Percentiles rank a stretch among this genome's conserved stretches.
Evolutionary conservation across 2,888 invertebrate species (phyloP).

Genomic region (Charanyca ferruginea): DNA sequence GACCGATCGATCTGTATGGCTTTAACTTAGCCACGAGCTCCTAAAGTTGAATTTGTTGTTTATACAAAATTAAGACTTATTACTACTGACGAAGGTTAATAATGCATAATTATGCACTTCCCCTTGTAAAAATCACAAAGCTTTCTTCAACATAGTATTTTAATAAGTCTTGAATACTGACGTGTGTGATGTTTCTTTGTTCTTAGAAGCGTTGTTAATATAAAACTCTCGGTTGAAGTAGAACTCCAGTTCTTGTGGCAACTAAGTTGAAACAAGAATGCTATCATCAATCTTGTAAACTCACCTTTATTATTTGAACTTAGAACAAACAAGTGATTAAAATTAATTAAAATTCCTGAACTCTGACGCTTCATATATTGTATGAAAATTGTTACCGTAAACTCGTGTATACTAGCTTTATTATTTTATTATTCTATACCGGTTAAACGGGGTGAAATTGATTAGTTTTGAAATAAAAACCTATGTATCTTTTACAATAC

Average conservation of each 20-base stretch:
- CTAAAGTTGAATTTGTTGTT: no score
- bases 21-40: no score
- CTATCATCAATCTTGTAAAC: conserved; percentile 24
- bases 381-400: conserved; percentile 24
- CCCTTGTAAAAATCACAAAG: conserved; percentile 4
- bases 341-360: conserved; percentile 27
- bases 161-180: neutral
- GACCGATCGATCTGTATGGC: no score
- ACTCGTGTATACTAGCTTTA: conserved; percentile 13
- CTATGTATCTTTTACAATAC: no score
- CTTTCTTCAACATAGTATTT: neutral
- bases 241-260: conserved; percentile 8
- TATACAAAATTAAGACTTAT: no score
- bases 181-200: neutral
- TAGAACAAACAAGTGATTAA: conserved; percentile 36
- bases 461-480: no score
- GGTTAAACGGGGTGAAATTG: no score
- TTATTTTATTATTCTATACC: conserved; percentile 26
- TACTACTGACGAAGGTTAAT: no score
- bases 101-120: no score
- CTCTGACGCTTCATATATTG: conserved; percentile 5
- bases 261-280: conserved; percentile 21
- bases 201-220: conserved; percentile 2
- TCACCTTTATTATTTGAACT: conserved; percentile 29
- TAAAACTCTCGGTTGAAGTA: neutral